Conservation (phyloP, 2,113 vertebrate species). For the Crotalus tigris region DNA sequence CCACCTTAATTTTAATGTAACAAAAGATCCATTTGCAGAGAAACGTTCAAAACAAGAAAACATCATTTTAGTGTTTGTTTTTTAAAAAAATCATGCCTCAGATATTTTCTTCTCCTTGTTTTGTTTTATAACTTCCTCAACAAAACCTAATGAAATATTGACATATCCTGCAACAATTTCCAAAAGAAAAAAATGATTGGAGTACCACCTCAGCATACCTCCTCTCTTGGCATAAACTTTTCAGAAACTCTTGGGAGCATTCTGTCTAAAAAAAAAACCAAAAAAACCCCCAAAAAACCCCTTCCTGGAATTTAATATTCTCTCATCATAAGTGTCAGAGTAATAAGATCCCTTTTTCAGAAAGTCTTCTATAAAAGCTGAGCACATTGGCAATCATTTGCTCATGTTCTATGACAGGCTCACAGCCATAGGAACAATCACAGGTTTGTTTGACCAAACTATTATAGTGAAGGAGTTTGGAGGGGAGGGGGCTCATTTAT, state of each 20-base stretch:
- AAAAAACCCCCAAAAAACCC: neutral
- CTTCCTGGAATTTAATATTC: conserved; percentile 11
- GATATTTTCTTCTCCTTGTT: neutral
- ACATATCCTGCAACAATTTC: neutral
- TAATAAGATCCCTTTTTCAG: conserved; percentile 31
- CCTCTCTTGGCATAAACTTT: conserved; percentile 22
- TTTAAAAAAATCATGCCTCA: neutral
- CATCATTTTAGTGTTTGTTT: neutral
- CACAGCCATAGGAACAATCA: conserved; percentile 34
- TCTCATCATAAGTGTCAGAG: conserved; percentile 41
- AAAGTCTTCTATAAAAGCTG: conserved; percentile 17
- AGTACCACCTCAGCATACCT: neutral
- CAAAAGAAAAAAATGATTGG: neutral
- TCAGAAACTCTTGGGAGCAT: conserved; percentile 22
- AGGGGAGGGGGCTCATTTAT: neutral
- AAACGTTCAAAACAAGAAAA: neutral
- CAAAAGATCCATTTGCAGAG: neutral
- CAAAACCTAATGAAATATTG: neutral
- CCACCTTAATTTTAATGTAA: neutral
- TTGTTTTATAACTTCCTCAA: neutral
- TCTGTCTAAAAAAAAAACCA: conserved; percentile 27
- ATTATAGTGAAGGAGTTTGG: conserved; percentile 2
- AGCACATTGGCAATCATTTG: neutral
- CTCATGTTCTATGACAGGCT: conserved; percentile 13
- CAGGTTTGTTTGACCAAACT: conserved; percentile 18